A percentile compares a stretch with the other conserved stretches of the same genome.
Conservation (phyloP, 2,888 invertebrate species). For the Acleris holmiana region DNA sequence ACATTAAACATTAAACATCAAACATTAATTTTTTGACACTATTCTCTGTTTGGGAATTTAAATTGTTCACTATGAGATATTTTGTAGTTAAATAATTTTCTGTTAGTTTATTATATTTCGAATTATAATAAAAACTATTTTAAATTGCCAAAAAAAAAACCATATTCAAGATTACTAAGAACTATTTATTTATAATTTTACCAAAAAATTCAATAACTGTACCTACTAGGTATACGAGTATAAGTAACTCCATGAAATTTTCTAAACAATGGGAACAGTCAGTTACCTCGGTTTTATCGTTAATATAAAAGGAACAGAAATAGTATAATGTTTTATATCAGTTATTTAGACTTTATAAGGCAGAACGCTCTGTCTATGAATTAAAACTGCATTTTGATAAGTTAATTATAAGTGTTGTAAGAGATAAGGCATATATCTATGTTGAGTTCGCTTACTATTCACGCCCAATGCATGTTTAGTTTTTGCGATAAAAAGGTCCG, state of each 20-base stretch:
- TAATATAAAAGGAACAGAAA: too few species aligned
- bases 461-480: conserved; percentile 18
- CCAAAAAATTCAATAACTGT: too few species aligned
- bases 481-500: conserved; percentile 8
- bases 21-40: conserved; percentile 46
- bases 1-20: too few species aligned
- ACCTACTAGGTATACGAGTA: too few species aligned
- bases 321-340: neutral
- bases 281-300: too few species aligned
- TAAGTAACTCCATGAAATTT: too few species aligned
- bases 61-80: conserved; percentile 3
- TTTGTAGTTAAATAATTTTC: conserved; percentile 2
- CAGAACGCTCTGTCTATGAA: neutral
- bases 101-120: neutral
- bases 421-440: neutral
- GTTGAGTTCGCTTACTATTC: conserved; percentile 2
- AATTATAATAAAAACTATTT: neutral
- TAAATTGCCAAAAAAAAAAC: too few species aligned
- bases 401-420: neutral
- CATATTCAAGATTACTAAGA: too few species aligned
- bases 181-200: too few species aligned
- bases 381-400: conserved; percentile 6
- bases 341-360: neutral
- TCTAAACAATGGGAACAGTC: too few species aligned
- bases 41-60: conserved; percentile 40